Base-by-base conservation (phyloP, 1,140 invertebrate species). In the Drosophila ogumai region DNA sequence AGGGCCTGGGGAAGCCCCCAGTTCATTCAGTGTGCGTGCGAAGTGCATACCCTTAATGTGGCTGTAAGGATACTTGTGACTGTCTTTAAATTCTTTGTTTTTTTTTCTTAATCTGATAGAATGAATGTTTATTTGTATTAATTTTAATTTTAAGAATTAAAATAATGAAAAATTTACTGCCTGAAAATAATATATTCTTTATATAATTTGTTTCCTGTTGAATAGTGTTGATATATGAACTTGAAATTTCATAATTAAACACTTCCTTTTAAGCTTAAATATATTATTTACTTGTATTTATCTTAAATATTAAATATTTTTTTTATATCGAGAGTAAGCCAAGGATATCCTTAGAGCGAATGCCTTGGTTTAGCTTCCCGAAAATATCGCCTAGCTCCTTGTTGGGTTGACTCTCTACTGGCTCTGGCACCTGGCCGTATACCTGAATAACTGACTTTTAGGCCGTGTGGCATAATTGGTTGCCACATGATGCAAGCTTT, bases 361-460 rank as follows among this genome's bases (percentile, higher is more conserved):
- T 61, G 10, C 52, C 0, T n/a, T 10, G 19, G 3, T 3, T 38
- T 57, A 7, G 22, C n/a, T 19, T 32, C 6, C 9, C 12, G 1
- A 25, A 55, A 38, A n/a, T 55, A 55, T 32, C 55, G 49, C 67
- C 49, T 2, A 19, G 15, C 32, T 69, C 28, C 50, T 38, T 17
- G 25, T 17, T n/a, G 47, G 28, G 8, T 49, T 34, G 34, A 9
- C 9, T 34, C 22, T 68, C 15, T 25, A 73, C 65, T 47, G 64
- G 67, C 74, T 82, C 49, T 65, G 46, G 74, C 72, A 64, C 66
- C 56, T 74, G 67, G 19, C 41, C 50, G 31, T 54, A 52, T 22
- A 63, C 25, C 19, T 28, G 28, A 49, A 54, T 54, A 54, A 40
- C 66, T 69, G 66, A 55, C 66, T 67, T 44, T 25, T 36, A 22